Conservation (phyloP, 1,140 invertebrate species). For the Oryctes rhinoceros region DNA sequence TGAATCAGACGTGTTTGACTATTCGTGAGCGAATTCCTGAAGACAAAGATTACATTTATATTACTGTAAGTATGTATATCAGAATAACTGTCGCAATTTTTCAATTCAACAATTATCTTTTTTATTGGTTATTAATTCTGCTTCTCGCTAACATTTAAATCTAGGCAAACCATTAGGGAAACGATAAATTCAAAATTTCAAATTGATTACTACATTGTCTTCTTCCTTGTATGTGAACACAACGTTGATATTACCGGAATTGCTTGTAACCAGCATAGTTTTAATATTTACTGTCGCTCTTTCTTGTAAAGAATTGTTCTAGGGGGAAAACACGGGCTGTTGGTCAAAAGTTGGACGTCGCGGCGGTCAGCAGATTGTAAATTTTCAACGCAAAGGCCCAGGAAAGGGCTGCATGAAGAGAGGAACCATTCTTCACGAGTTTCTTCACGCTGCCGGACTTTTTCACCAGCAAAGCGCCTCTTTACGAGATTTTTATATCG, state of each 20-base stretch:
- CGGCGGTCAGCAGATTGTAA: neutral
- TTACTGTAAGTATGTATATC: neutral
- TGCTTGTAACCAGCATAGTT: too few species aligned
- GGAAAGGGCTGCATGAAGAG: constrained; percentile 10
- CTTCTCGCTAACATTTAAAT: too few species aligned
- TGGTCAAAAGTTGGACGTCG: neutral
- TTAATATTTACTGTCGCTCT: too few species aligned
- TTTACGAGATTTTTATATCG: constrained; percentile 3
- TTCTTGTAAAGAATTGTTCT: neutral
- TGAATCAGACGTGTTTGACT: constrained; percentile 14
- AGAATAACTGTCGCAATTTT: neutral
- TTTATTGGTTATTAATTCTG: too few species aligned
- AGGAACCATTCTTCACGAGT: constrained; percentile 10
- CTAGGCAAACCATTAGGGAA: too few species aligned
- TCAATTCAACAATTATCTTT: neutral
- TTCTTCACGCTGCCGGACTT: constrained; percentile 29
- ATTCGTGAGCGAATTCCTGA: neutral
- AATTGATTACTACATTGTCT: too few species aligned
- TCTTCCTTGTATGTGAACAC: too few species aligned
- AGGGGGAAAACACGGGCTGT: neutral
- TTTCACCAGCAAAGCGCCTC: constrained; percentile 8
- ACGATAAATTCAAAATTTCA: too few species aligned
- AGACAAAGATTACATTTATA: constrained; percentile 39
- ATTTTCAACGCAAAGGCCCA: neutral
- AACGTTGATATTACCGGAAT: too few species aligned